phyloP scores from a whole-genome alignment of 2,797 vertebrate species.

The Nyctibius grandis region DNA sequence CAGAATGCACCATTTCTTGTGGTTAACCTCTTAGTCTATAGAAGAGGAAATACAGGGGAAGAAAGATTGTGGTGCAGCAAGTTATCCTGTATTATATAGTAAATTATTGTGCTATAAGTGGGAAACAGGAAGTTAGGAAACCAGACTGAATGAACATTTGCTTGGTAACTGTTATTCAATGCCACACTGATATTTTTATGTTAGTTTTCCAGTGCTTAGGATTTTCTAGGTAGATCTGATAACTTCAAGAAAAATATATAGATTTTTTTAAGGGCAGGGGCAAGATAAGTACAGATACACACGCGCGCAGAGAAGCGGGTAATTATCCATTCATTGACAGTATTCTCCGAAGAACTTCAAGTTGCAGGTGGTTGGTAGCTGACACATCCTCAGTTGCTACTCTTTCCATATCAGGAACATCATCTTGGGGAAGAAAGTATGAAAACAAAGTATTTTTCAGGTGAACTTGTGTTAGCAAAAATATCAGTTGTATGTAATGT shows the following conservation, averaged over 20 bases:
- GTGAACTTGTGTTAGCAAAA: not conserved
- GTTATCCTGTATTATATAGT: not conserved
- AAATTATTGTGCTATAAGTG: not conserved
- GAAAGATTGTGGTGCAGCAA: not conserved
- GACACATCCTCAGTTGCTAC: not conserved
- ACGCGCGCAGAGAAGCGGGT: not conserved
- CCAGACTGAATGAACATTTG: not conserved
- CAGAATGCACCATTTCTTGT: not conserved
- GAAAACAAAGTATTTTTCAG: constrained; percentile 9
- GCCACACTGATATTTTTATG: not conserved
- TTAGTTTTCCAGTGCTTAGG: not conserved
- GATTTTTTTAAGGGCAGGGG: not conserved
- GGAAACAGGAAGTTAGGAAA: not conserved
- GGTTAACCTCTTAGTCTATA: not conserved
- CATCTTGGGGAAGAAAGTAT: not conserved
- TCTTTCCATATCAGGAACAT: not conserved
- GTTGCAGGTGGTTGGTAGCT: not conserved
- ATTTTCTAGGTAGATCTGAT: not conserved
- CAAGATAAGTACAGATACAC: not conserved
- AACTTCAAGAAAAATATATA: not conserved
- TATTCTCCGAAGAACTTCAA: constrained; percentile 37
- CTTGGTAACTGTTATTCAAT: not conserved
- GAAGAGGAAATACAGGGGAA: not conserved
- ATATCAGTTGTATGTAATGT: not conserved
- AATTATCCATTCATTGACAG: not conserved